These are phyloP conservation scores for Cryptotis parvus DNA, from an alignment of 2,113 vertebrate species.

Conservation along the genomic window DNA sequence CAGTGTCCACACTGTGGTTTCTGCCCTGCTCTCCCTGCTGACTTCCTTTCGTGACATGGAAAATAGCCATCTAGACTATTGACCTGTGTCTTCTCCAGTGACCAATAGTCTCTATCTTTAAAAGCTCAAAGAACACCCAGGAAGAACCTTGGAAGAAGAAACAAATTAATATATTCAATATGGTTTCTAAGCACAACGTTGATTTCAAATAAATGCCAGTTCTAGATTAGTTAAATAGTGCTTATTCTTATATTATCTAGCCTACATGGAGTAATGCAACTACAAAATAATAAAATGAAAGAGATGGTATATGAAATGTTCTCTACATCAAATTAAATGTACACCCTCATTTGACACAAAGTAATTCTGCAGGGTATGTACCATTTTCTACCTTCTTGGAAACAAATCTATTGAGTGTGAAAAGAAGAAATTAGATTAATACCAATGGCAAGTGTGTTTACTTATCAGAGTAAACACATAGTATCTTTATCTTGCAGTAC, in stretches of 20 bases:
- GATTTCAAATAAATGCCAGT: background rate
- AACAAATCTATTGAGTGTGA: background rate
- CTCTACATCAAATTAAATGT: background rate
- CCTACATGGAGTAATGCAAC: background rate
- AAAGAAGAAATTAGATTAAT: slow-evolving; percentile 4
- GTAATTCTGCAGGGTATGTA: background rate
- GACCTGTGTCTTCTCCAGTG: background rate
- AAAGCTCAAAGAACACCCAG: background rate
- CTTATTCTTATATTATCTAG: background rate
- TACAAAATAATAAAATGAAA: background rate
- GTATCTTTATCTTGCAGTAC: no score
- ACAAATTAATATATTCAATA: background rate
- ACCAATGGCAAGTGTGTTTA: background rate
- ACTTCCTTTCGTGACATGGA: slow-evolving; percentile 52
- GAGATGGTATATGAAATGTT: background rate
- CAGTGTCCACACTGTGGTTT: slow-evolving; percentile 26
- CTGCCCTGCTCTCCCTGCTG: slow-evolving; percentile 38
- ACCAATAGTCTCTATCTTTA: background rate
- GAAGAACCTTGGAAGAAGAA: background rate
- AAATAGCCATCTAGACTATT: background rate
- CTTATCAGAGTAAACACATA: background rate
- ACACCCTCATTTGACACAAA: background rate
- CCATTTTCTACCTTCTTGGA: background rate
- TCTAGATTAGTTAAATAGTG: background rate
- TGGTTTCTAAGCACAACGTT: background rate